Percentiles rank a stretch among this genome's conserved stretches.
These are phyloP conservation scores for Hydropsyche betteni DNA, from an alignment of 2,888 invertebrate genomes.

Conservation along the genomic window DNA sequence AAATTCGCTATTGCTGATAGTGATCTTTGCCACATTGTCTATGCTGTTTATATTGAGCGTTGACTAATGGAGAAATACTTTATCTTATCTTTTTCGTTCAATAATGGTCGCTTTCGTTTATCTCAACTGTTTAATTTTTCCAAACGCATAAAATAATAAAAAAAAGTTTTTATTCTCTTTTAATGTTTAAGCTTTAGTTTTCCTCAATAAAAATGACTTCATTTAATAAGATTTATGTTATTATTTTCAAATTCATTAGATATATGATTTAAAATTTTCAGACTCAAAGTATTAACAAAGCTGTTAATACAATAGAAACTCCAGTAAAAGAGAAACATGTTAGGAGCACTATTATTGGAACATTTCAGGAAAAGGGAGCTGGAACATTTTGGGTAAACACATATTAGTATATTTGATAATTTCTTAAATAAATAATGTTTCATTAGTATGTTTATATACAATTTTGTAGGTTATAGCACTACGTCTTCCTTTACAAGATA, in stretches of 20 bases:
- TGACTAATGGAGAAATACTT: too few relatives aligned
- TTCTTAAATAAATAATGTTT: not conserved
- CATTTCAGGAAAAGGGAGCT: conserved; percentile 91
- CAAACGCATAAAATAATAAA: too few relatives aligned
- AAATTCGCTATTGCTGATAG: too few relatives aligned
- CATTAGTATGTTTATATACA: conserved; percentile 4
- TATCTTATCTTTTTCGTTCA: too few relatives aligned
- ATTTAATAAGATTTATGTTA: not conserved
- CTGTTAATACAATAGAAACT: conserved; percentile 89
- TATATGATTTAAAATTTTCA: conserved; percentile 59
- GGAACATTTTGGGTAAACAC: conserved; percentile 84
- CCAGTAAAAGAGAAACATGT: conserved; percentile 99
- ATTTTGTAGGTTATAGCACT: conserved; percentile 62
- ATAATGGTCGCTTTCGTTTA: too few relatives aligned
- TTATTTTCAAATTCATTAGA: not conserved
- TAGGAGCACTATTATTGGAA: conserved; percentile 92
- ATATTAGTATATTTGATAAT: not conserved
- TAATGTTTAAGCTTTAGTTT: not conserved
- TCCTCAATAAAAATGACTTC: not conserved
- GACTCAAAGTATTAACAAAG: conserved; percentile 91
- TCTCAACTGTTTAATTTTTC: too few relatives aligned
- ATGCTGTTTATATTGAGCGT: too few relatives aligned
- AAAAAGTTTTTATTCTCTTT: not conserved
- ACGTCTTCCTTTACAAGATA: conserved; percentile 85
- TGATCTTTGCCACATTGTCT: too few relatives aligned